Evolutionary conservation across 2,113 vertebrate species (phyloP), one percentile per base, ranked within the genome.

Genomic region (Brienomyrus longianalis): DNA sequence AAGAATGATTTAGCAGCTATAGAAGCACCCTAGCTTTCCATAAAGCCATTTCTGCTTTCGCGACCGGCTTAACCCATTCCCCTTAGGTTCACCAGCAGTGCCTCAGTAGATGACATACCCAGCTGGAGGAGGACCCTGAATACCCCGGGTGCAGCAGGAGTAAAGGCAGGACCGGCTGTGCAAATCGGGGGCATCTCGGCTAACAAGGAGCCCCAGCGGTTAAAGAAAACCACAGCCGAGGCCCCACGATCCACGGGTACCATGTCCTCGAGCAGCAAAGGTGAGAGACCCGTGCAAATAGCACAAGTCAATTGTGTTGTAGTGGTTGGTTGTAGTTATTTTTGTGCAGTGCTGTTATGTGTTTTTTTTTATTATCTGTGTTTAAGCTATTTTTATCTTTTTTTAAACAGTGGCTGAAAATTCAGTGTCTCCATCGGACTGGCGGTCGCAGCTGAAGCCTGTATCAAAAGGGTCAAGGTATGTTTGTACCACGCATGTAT

Each of bases 401-500:
- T 0, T 56, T 54, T 0, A 56, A 35, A 89, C 90, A 92, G 94
- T 93, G 47, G 92, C 35, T 0, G 84, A 83, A 43, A 94, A 91
- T 0, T 90, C 90, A 47, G 96, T 96, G 0, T 92, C 93, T 27
- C 98, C 97, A 0, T 93, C 95, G 3, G 96, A 95, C 1, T 99
- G 98, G 98, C 96, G 98, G 91, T 94, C 96, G 0, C 96, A n/a
- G 15, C 90, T 99, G 91, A 99, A 97, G 90, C 97, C 97, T 0
- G 91, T 98, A 89, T 90, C 93, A 35, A 95, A 94, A 93, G 95
- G 92, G 15, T 48, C 48, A 0, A 95, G 89, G 94, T 98, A 96
- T 96, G 98, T 89, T 54, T 86, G 50, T 45, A n/a, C 2, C 87
- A 66, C 50, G 0, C 86, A 6, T 83, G 50, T 8, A 15, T 56